Conservation (phyloP, 2,888 invertebrate species). For the Calameuta idolon region DNA sequence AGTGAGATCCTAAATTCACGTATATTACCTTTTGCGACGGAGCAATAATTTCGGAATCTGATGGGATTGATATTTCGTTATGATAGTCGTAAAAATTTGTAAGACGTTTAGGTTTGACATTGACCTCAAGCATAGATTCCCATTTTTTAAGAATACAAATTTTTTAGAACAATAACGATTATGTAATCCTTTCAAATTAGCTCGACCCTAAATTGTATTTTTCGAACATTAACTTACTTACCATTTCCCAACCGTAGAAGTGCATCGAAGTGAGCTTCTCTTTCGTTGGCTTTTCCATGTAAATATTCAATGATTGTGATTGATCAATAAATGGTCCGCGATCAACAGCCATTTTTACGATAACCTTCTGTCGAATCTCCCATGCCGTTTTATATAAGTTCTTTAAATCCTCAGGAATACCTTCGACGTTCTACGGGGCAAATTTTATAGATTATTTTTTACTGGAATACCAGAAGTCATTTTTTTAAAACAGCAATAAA, state of each 20-base stretch:
- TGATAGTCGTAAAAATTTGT: too few relatives aligned
- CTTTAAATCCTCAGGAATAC: constrained; percentile 69
- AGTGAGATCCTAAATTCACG: too few relatives aligned
- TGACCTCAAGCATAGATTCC: not conserved
- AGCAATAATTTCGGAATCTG: too few relatives aligned
- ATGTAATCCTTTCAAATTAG: too few relatives aligned
- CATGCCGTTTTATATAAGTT: constrained; percentile 71
- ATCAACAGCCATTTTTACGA: constrained; percentile 74
- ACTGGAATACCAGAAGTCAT: too few relatives aligned
- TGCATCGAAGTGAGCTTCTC: constrained; percentile 75
- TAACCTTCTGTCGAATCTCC: constrained; percentile 72
- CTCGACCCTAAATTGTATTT: too few relatives aligned
- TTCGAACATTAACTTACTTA: constrained; percentile 36
- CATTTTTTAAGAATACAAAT: too few relatives aligned
- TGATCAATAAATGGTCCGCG: constrained; percentile 76
- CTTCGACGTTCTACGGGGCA: constrained; percentile 56
- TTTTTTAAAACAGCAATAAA: too few relatives aligned
- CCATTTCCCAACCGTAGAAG: constrained; percentile 74
- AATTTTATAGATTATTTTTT: constrained; percentile 15
- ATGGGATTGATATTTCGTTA: too few relatives aligned
- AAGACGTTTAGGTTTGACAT: too few relatives aligned
- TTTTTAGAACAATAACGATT: too few relatives aligned
- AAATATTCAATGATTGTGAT: constrained; percentile 74
- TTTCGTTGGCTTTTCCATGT: constrained; percentile 73
- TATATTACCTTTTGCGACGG: too few relatives aligned